Conservation (phyloP, 1,140 invertebrate genomes). For the Drosophila virilis region DNA sequence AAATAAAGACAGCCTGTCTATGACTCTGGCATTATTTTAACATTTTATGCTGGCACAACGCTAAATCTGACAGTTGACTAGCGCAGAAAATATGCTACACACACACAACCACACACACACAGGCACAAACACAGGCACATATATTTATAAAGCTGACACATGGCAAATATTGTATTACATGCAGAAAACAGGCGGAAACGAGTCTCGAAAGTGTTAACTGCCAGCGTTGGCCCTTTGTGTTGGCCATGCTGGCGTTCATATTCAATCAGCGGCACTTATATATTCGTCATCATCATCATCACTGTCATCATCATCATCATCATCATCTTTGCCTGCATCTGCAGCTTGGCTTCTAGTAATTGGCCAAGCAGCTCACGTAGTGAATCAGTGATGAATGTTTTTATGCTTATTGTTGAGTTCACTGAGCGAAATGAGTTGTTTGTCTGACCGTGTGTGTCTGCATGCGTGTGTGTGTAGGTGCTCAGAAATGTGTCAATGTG, state of each 20-base stretch:
- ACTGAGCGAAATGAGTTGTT: constrained; percentile 82
- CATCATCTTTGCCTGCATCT: constrained; percentile 1
- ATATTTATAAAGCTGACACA: constrained; percentile 12
- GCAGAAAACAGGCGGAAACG: constrained; percentile 54
- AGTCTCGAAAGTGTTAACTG: constrained; percentile 64
- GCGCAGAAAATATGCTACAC: constrained; percentile 74
- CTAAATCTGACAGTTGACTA: constrained; percentile 82
- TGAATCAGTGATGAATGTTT: constrained; percentile 82
- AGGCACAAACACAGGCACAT: constrained; percentile 20
- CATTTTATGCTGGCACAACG: constrained; percentile 82
- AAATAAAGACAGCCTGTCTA: constrained; percentile 70
- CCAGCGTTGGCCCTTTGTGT: constrained; percentile 20
- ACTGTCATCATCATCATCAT: constrained; percentile 6
- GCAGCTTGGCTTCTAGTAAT: constrained; percentile 65
- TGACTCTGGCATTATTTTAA: constrained; percentile 79
- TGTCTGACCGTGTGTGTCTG: constrained; percentile 39
- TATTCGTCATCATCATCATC: constrained; percentile 54
- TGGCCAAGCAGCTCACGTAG: constrained; percentile 76
- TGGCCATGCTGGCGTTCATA: constrained; percentile 63
- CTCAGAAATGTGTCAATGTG: constrained; percentile 19
- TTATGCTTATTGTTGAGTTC: constrained; percentile 82
- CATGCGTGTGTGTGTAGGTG: constrained; percentile 5
- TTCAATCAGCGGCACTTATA: constrained; percentile 76
- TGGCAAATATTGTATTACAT: constrained; percentile 74
- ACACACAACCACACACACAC: constrained; percentile 10